These are phyloP conservation scores for Pterocles burchelli DNA, from an alignment of 2,113 vertebrate species.

Conservation along the genomic window DNA sequence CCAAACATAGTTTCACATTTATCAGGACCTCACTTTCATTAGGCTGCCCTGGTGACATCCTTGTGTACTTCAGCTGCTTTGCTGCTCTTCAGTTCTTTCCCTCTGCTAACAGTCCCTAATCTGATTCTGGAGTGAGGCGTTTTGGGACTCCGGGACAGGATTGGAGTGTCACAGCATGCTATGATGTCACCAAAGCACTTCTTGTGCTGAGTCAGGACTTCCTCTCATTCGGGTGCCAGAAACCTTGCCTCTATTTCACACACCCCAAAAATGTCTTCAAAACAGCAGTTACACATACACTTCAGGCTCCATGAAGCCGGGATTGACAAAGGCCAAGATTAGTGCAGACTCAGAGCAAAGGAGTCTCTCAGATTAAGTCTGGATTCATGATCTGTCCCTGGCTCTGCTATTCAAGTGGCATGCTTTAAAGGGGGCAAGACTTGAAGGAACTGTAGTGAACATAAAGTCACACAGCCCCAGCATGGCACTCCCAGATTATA, in stretches of 20 bases:
- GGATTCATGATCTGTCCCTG: not conserved
- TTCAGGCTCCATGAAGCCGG: not conserved
- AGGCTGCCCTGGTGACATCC: not conserved
- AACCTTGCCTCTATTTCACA: not conserved
- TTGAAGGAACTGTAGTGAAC: not conserved
- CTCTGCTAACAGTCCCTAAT: not conserved
- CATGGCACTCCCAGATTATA: not conserved
- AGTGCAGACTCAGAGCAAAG: not conserved
- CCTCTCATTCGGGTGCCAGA: not conserved
- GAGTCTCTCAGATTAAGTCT: not conserved
- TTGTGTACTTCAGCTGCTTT: not conserved
- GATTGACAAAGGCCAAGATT: not conserved
- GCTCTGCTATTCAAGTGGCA: not conserved
- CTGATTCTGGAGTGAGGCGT: not conserved
- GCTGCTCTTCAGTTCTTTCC: not conserved
- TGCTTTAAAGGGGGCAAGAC: not conserved
- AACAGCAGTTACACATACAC: not conserved
- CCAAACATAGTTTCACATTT: not conserved
- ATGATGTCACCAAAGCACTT: not conserved
- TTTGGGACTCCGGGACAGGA: not conserved
- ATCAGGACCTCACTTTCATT: not conserved
- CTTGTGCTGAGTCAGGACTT: not conserved
- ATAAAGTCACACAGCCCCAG: not conserved
- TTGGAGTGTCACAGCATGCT: not conserved
- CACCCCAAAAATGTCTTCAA: not conserved